These are phyloP conservation scores for Nibea albiflora DNA, from an alignment of 2,113 vertebrate species.

Conservation along the genomic window DNA sequence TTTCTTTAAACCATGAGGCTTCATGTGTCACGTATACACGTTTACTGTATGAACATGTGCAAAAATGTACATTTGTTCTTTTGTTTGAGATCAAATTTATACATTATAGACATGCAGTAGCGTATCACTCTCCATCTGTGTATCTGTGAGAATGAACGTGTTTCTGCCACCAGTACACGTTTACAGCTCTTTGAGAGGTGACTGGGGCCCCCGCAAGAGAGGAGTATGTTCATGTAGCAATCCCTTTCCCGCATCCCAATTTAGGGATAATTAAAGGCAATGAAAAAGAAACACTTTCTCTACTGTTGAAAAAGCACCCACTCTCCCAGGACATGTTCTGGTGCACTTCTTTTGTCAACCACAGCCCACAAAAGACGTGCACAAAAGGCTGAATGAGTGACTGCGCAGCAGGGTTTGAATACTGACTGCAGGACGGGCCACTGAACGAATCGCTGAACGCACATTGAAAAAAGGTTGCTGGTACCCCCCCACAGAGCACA, in stretches of 20 bases:
- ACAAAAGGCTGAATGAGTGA: conserved; percentile 58
- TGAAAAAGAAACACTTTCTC: conserved; percentile 68
- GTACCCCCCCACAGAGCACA: conserved; percentile 14
- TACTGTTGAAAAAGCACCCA: conserved; percentile 32
- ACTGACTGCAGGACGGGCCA: conserved; percentile 45
- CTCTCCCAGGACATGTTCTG: conserved; percentile 57
- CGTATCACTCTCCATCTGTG: background rate
- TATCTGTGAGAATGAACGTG: background rate
- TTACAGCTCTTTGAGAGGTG: conserved; percentile 39
- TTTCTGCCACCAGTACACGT: background rate
- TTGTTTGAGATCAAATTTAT: background rate
- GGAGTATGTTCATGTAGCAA: conserved; percentile 16
- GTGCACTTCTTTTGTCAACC: conserved; percentile 47
- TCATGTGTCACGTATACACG: background rate
- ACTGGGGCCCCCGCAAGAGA: conserved; percentile 12
- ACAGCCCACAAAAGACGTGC: conserved; percentile 44
- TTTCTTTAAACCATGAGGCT: background rate
- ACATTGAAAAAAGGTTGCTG: conserved; percentile 13
- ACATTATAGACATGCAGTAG: background rate
- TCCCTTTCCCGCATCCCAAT: conserved; percentile 53
- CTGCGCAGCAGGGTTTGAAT: conserved; percentile 35
- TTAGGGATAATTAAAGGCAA: conserved; percentile 75
- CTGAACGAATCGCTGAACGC: conserved; percentile 41
- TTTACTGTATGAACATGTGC: background rate
- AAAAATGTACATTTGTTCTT: background rate